Conservation (phyloP, 2,888 invertebrate species). For the Stegophylla sp. region DNA sequence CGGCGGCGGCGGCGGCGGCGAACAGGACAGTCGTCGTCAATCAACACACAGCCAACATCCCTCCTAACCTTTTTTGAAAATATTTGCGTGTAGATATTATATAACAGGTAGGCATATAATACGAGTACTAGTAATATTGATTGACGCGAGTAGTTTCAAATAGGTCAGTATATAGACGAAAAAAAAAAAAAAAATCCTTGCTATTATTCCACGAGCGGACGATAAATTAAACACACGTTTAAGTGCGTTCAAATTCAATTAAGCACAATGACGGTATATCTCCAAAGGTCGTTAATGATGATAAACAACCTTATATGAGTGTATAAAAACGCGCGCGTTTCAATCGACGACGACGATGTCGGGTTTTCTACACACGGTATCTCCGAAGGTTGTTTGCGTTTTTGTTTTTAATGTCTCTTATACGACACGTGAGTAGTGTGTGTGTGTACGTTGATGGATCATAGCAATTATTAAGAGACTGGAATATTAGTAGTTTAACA, state of each 20-base stretch:
- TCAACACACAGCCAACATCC: slow-evolving; percentile 22
- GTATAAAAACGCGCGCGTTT: too few species aligned
- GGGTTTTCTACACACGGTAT: too few species aligned
- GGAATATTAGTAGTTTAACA: slow-evolving; percentile 30
- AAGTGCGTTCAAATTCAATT: slow-evolving; percentile 41
- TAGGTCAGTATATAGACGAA: slow-evolving; percentile 14
- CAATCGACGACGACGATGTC: slow-evolving; percentile 25
- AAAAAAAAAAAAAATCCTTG: slow-evolving; percentile 39
- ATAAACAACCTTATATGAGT: slow-evolving; percentile 53
- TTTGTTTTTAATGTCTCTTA: slow-evolving; percentile 31
- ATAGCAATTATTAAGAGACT: slow-evolving; percentile 37
- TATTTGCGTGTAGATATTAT: not conserved
- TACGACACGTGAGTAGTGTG: too few species aligned
- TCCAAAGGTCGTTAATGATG: slow-evolving; percentile 50
- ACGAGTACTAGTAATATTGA: too few species aligned
- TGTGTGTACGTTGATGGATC: slow-evolving; percentile 30
- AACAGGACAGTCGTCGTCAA: not conserved
- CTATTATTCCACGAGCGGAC: slow-evolving; percentile 2
- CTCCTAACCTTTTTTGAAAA: slow-evolving; percentile 26
- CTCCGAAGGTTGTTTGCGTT: slow-evolving; percentile 46
- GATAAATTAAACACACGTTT: slow-evolving; percentile 45
- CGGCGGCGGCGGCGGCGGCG: not conserved
- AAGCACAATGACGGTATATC: slow-evolving; percentile 31
- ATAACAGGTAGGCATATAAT: too few species aligned
- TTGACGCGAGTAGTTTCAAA: slow-evolving; percentile 34